Evolutionary conservation across 2,888 invertebrate species (phyloP).

Genomic region (Agonopterix subpropinquella): DNA sequence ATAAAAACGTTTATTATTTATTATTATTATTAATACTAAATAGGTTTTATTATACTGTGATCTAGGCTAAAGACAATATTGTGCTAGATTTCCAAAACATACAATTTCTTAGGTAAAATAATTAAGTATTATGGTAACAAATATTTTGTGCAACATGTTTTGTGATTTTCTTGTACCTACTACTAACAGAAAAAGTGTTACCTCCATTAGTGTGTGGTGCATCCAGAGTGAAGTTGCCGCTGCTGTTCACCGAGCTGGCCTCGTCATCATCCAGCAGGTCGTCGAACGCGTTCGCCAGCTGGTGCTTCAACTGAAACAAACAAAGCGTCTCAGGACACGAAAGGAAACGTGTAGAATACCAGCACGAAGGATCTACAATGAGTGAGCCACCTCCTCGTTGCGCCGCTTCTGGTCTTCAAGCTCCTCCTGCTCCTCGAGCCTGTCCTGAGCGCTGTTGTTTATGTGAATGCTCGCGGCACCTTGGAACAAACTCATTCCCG

Average conservation of each 20-base stretch:
- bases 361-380: too few relatives aligned
- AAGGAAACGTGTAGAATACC: too few relatives aligned
- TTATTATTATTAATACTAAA: too few relatives aligned
- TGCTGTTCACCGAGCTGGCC: slow-evolving; percentile 76
- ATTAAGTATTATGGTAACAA: too few relatives aligned
- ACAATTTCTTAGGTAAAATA: too few relatives aligned
- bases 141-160: too few relatives aligned
- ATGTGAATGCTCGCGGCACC: slow-evolving; percentile 79
- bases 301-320: slow-evolving; percentile 75
- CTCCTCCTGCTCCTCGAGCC: slow-evolving; percentile 81
- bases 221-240: slow-evolving; percentile 63
- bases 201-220: slow-evolving; percentile 46
- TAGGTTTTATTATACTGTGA: too few relatives aligned
- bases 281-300: slow-evolving; percentile 80
- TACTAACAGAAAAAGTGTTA: neutral
- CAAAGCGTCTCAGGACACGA: neutral
- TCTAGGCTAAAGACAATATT: too few relatives aligned
- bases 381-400: slow-evolving; percentile 75
- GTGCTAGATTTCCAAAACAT: too few relatives aligned
- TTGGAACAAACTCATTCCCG: slow-evolving; percentile 83
- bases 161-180: too few relatives aligned
- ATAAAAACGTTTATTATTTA: too few relatives aligned
- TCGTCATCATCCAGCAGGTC: slow-evolving; percentile 81
- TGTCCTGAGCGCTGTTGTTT: slow-evolving; percentile 77
- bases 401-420: slow-evolving; percentile 80